phyloP scores from a whole-genome alignment of 2,113 vertebrate species.

The Odocoileus virginianus region DNA sequence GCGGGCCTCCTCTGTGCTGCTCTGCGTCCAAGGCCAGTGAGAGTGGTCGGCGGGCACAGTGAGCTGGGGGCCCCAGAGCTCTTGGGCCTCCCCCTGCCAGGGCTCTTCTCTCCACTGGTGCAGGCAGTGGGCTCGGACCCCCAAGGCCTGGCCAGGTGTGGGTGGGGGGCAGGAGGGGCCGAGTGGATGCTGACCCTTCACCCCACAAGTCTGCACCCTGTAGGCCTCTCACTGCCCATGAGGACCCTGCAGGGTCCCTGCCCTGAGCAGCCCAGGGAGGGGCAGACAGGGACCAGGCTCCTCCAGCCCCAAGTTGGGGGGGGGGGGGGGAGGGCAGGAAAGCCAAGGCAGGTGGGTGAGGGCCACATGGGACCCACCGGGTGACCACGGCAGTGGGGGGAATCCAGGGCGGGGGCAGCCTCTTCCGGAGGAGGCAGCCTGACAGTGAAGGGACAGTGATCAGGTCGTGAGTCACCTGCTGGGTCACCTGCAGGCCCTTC shows the following conservation, averaged over 20 bases:
- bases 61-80: background rate
- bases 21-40: background rate
- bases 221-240: background rate
- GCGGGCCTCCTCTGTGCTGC: background rate
- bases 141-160: background rate
- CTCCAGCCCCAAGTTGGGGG: background rate
- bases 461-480: rapidly evolving
- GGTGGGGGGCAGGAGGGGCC: background rate
- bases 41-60: rapidly evolving
- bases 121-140: background rate
- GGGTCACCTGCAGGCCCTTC: background rate
- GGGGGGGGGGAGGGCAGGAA: background rate
- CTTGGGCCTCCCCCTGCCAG: rapidly evolving
- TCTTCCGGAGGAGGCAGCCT: background rate
- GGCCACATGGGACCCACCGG: rapidly evolving
- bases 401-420: background rate
- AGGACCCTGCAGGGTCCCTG: background rate
- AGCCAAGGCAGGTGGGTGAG: background rate
- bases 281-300: background rate
- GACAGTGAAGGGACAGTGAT: background rate
- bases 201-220: background rate
- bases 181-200: background rate
- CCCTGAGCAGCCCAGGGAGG: background rate
- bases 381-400: background rate
- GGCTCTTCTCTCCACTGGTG: background rate